These are phyloP conservation scores for Amphipoea oculea DNA, from an alignment of 2,888 invertebrate genomes.

Conservation along the genomic window DNA sequence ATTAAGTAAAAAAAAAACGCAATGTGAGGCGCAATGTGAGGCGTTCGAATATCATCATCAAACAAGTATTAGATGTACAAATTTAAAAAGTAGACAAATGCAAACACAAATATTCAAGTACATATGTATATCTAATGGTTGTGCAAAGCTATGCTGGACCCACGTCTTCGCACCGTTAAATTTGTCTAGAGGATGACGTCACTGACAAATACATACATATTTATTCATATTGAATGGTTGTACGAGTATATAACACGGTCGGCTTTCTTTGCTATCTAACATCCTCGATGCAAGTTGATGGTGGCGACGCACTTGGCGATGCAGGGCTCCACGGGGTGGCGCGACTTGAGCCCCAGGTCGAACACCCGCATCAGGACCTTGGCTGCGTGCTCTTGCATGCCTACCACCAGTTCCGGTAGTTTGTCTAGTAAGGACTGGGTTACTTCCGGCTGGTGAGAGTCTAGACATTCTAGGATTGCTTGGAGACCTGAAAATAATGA, in stretches of 20 bases:
- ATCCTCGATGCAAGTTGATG: conserved; percentile 95
- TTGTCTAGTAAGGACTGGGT: conserved; percentile 94
- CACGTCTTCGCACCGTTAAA: too few relatives aligned
- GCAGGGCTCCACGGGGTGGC: conserved; percentile 93
- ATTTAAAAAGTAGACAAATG: too few relatives aligned
- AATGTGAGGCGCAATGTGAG: too few relatives aligned
- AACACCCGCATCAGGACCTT: conserved; percentile 95
- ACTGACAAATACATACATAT: not conserved
- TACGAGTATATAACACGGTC: too few relatives aligned
- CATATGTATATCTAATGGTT: too few relatives aligned
- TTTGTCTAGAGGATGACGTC: too few relatives aligned
- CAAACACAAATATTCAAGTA: too few relatives aligned
- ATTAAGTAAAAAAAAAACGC: too few relatives aligned
- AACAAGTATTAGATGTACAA: too few relatives aligned
- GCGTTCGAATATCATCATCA: too few relatives aligned
- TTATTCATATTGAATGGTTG: not conserved
- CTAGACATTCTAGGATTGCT: conserved; percentile 95
- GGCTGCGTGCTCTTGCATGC: conserved; percentile 96
- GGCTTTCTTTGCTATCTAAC: conserved; percentile 79
- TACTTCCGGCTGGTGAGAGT: conserved; percentile 94
- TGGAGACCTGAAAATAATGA: conserved; percentile 90
- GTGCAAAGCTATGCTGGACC: too few relatives aligned
- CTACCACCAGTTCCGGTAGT: conserved; percentile 95
- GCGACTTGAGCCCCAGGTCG: conserved; percentile 94
- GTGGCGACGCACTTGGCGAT: conserved; percentile 95